phyloP scores from a whole-genome alignment of 1,140 invertebrate species.

The Leptinotarsa lineolata region DNA sequence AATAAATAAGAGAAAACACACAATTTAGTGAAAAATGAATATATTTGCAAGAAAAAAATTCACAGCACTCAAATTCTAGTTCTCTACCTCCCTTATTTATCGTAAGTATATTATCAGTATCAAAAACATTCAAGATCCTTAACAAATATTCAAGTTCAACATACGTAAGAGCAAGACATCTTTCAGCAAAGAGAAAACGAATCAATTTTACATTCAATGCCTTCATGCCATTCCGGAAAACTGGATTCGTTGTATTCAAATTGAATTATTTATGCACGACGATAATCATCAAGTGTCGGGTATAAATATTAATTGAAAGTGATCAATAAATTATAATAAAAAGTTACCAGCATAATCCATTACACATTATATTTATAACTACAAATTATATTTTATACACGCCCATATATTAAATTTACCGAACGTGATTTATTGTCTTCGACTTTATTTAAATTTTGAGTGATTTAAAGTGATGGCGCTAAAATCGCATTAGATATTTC shows the following conservation, averaged over 20 bases:
- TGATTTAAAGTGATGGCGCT: not conserved
- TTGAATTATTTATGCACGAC: not conserved
- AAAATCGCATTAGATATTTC: not conserved
- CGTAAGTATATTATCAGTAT: too few relatives aligned
- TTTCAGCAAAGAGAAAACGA: too few relatives aligned
- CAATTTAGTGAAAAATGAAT: too few relatives aligned
- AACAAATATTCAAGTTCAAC: too few relatives aligned
- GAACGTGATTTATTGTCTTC: not conserved
- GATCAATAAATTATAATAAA: not conserved
- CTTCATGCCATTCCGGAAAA: not conserved
- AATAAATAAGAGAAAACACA: too few relatives aligned
- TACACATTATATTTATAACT: constrained; percentile 9
- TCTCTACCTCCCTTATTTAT: too few relatives aligned
- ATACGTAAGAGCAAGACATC: too few relatives aligned
- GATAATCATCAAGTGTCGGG: not conserved
- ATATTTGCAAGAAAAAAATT: too few relatives aligned
- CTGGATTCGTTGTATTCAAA: not conserved
- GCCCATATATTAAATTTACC: not conserved
- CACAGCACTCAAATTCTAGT: too few relatives aligned
- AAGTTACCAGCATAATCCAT: constrained; percentile 2
- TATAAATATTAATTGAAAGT: not conserved
- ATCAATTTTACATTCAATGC: too few relatives aligned
- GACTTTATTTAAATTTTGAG: constrained; percentile 7
- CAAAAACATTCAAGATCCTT: too few relatives aligned
- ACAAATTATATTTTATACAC: constrained; percentile 1